phyloP scores from a whole-genome alignment of 2,888 invertebrate genomes.

The Ceraclea dissimilis region DNA sequence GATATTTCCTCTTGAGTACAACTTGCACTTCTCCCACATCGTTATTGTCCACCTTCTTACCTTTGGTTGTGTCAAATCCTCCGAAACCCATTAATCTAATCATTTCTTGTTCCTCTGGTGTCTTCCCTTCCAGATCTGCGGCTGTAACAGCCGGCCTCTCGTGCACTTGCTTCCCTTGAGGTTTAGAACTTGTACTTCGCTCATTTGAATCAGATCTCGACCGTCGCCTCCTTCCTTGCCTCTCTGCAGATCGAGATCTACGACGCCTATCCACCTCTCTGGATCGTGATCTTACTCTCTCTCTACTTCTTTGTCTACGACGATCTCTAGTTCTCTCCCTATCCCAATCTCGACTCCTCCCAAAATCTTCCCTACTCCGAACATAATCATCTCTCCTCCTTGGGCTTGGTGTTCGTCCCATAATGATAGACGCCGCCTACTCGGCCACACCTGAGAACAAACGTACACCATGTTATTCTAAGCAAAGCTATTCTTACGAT shows the following conservation, averaged over 20 bases:
- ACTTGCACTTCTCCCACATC: constrained; percentile 93
- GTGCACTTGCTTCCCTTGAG: constrained; percentile 24
- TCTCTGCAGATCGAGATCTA: constrained; percentile 17
- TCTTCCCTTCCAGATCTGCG: constrained; percentile 84
- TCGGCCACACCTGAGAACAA: neutral
- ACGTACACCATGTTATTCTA: too few species aligned
- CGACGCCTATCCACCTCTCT: constrained; percentile 31
- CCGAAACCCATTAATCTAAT: constrained; percentile 95
- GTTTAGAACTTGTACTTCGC: constrained; percentile 22
- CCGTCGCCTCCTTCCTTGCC: constrained; percentile 32
- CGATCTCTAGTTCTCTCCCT: constrained; percentile 31
- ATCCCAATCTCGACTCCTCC: constrained; percentile 36
- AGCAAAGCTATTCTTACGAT: too few species aligned
- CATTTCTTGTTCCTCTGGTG: constrained; percentile 90
- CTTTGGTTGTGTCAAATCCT: constrained; percentile 92
- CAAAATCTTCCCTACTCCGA: constrained; percentile 34
- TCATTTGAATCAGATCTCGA: constrained; percentile 29
- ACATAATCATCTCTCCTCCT: constrained; percentile 37
- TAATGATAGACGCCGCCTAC: constrained; percentile 25
- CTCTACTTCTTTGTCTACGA: constrained; percentile 33
- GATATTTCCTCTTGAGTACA: constrained; percentile 90
- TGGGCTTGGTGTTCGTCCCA: constrained; percentile 48
- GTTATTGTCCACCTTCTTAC: constrained; percentile 91
- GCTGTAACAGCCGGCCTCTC: constrained; percentile 66
- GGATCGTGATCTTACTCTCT: constrained; percentile 36